A percentile compares a stretch with the other conserved stretches of the same genome.
phyloP scores from a whole-genome alignment of 2,113 vertebrate species.

The Menidia beryllina region DNA sequence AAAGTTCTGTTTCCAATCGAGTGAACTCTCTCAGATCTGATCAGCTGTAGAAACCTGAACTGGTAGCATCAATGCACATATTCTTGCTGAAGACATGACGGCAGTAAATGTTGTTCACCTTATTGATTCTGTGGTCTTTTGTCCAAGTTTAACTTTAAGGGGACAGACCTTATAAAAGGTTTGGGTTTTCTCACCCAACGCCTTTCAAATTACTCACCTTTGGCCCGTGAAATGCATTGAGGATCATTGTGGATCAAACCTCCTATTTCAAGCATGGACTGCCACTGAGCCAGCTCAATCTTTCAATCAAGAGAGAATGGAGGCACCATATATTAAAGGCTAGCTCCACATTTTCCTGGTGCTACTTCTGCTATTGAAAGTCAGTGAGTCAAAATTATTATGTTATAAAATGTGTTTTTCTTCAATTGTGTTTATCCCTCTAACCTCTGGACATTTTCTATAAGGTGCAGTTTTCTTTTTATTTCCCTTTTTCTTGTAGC shows the following conservation, averaged over 20 bases:
- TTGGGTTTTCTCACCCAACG: conserved; percentile 16
- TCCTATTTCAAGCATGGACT: conserved; percentile 27
- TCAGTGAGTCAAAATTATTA: conserved; percentile 1
- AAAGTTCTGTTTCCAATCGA: neutral
- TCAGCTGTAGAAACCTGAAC: neutral
- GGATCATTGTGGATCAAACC: conserved; percentile 43
- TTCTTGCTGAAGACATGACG: neutral
- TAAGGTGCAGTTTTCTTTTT: neutral
- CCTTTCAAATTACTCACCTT: conserved; percentile 33
- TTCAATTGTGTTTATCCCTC: neutral
- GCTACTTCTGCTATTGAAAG: neutral
- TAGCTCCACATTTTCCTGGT: neutral
- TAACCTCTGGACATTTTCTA: neutral
- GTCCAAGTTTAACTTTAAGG: conserved; percentile 1
- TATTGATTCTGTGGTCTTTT: conserved; percentile 12
- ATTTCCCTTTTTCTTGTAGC: neutral
- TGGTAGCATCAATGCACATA: neutral
- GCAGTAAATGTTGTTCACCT: neutral
- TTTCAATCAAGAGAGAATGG: neutral
- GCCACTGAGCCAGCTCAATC: conserved; percentile 7
- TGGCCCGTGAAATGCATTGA: conserved; percentile 18
- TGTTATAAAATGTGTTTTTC: neutral
- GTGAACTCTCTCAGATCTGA: too few relatives aligned
- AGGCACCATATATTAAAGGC: neutral
- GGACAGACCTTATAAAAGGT: conserved; percentile 1